Percentiles rank a stretch among this genome's conserved stretches.
These are phyloP conservation scores for Orius laevigatus DNA, from an alignment of 1,140 invertebrate species.

Conservation along the genomic window DNA sequence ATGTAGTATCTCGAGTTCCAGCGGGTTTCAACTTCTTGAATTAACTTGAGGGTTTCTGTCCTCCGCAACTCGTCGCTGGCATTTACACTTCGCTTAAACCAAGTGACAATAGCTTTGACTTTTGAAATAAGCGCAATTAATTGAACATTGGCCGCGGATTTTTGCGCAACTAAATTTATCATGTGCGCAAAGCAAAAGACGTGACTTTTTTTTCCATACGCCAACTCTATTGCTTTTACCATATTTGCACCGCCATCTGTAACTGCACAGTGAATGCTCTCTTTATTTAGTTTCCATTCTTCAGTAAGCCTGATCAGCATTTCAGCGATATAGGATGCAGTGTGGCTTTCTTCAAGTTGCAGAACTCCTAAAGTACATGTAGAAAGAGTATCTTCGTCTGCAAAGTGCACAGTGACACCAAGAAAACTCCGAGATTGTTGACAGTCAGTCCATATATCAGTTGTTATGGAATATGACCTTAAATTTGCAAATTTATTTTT, in stretches of 20 bases:
- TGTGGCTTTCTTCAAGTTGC: not conserved
- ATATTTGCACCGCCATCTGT: conserved; percentile 4
- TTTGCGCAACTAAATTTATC: not conserved
- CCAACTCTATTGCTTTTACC: not conserved
- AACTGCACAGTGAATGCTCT: not conserved
- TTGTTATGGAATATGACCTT: not conserved
- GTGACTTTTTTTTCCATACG: not conserved
- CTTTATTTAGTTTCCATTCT: not conserved
- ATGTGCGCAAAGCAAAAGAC: not conserved
- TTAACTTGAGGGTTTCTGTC: not conserved
- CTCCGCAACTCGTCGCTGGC: not conserved
- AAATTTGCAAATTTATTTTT: not conserved
- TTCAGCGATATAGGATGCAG: not conserved
- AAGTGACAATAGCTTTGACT: not conserved
- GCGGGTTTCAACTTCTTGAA: not conserved
- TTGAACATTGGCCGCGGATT: not conserved
- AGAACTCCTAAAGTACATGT: conserved; percentile 1
- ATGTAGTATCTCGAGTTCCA: not conserved
- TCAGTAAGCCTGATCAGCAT: not conserved
- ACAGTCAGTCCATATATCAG: not conserved
- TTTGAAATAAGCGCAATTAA: not conserved
- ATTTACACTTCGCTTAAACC: not conserved
- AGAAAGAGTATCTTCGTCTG: not conserved
- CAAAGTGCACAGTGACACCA: not conserved
- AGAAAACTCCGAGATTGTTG: conserved; percentile 1